A percentile compares a stretch with the other conserved stretches of the same genome.
phyloP scores from a whole-genome alignment of 2,113 vertebrate genomes.

The Cisticola juncidis region DNA sequence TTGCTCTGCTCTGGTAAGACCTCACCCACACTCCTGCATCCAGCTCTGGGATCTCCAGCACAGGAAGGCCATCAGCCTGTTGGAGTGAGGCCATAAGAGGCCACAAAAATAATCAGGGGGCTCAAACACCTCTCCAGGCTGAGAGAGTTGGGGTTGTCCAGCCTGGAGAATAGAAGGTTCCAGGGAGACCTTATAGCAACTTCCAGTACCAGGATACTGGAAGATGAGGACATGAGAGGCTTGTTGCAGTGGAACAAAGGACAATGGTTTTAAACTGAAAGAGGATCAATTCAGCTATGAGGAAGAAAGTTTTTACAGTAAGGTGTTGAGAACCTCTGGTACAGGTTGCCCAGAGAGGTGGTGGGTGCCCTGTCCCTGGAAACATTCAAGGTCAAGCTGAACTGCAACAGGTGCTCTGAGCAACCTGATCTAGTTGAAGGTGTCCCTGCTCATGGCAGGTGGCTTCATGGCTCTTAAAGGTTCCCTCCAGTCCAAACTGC shows the following conservation, averaged over 20 bases:
- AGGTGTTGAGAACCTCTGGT: not conserved
- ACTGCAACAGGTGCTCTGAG: not conserved
- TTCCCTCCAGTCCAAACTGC: not conserved
- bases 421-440: not conserved
- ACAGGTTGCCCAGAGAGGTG: not conserved
- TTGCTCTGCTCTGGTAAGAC: fast-evolving
- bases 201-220: not conserved
- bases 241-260: not conserved
- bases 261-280: not conserved
- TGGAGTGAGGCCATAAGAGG: not conserved
- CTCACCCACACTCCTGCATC: fast-evolving
- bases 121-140: not conserved
- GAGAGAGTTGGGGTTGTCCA: not conserved
- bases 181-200: fast-evolving
- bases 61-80: not conserved
- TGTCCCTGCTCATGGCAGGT: not conserved
- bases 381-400: not conserved
- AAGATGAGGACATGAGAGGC: not conserved
- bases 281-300: not conserved
- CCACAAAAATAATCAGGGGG: not conserved
- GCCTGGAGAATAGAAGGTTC: not conserved
- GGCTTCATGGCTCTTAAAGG: not conserved
- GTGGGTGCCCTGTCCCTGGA: not conserved
- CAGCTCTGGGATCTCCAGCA: not conserved
- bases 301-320: not conserved